A percentile compares a stretch with the other conserved stretches of the same genome.
Evolutionary conservation across 2,113 vertebrate genomes (phyloP).

Genomic region (Prolemur simus): DNA sequence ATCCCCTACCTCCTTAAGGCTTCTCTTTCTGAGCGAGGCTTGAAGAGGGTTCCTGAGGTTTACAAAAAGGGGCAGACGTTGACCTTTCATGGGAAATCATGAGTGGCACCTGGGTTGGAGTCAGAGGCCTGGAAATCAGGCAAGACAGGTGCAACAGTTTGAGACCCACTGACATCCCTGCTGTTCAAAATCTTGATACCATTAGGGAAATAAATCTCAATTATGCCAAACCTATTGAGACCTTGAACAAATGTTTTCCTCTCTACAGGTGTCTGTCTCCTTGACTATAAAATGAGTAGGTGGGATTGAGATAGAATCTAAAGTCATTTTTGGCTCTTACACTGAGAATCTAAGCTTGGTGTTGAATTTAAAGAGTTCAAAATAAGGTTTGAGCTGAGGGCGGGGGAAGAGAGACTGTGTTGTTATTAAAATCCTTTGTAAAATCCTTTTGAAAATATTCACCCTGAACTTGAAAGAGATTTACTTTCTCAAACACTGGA

Average conservation of each 20-base stretch:
- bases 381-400: constrained; percentile 44
- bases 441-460: constrained; percentile 74
- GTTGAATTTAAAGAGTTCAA: constrained; percentile 54
- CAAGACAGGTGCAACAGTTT: background rate
- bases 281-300: constrained; percentile 7
- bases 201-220: background rate
- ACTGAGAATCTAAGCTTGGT: constrained; percentile 43
- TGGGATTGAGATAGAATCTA: background rate
- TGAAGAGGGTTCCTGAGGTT: background rate
- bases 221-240: background rate
- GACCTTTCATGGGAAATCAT: background rate
- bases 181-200: background rate
- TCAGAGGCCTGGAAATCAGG: background rate
- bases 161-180: background rate
- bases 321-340: constrained; percentile 12
- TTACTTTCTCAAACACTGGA: constrained; percentile 71
- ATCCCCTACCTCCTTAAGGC: background rate
- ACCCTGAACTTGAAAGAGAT: constrained; percentile 71
- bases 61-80: background rate
- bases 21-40: background rate
- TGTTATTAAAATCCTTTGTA: constrained; percentile 70
- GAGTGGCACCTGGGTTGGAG: background rate
- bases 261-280: background rate
- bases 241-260: background rate
- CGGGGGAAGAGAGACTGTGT: constrained; percentile 28